Evolutionary conservation across 2,113 vertebrate species (phyloP).

Genomic region (Neodontobutis hainanensis): DNA sequence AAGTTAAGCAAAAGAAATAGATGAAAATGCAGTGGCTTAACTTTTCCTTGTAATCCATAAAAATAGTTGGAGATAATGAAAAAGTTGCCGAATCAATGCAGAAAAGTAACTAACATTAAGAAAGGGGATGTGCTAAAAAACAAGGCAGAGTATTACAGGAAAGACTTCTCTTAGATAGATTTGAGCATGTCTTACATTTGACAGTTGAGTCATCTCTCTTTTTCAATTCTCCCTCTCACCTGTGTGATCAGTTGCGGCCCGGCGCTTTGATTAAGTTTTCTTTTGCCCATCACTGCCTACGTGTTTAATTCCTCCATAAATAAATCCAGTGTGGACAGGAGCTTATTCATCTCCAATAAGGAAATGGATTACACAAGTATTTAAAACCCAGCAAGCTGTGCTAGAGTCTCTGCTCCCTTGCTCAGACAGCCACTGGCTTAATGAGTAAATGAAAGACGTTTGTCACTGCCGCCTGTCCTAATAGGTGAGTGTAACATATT

Average conservation of each 20-base stretch:
- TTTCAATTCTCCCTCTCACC: background rate
- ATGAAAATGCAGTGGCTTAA: too few species aligned
- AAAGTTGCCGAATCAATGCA: too few species aligned
- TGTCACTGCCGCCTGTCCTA: constrained; percentile 70
- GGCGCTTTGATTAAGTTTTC: constrained; percentile 19
- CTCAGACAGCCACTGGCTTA: constrained; percentile 61
- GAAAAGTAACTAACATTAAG: too few species aligned
- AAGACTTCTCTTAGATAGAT: background rate
- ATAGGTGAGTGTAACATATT: constrained; percentile 75
- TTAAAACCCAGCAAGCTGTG: constrained; percentile 75
- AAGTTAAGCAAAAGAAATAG: background rate
- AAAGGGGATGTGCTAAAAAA: too few species aligned
- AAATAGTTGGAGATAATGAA: too few species aligned
- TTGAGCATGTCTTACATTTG: background rate
- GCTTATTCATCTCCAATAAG: constrained; percentile 71
- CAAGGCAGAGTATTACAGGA: too few species aligned
- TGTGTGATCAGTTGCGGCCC: background rate
- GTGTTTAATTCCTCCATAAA: constrained; percentile 64
- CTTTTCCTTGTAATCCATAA: too few species aligned
- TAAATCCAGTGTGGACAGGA: constrained; percentile 46
- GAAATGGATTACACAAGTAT: constrained; percentile 68
- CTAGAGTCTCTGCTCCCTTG: constrained; percentile 28
- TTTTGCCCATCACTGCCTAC: constrained; percentile 25
- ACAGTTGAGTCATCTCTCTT: background rate
- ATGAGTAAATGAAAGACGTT: constrained; percentile 78